phyloP scores from a whole-genome alignment of 2,888 invertebrate genomes.

The Ormyrus labotus region DNA sequence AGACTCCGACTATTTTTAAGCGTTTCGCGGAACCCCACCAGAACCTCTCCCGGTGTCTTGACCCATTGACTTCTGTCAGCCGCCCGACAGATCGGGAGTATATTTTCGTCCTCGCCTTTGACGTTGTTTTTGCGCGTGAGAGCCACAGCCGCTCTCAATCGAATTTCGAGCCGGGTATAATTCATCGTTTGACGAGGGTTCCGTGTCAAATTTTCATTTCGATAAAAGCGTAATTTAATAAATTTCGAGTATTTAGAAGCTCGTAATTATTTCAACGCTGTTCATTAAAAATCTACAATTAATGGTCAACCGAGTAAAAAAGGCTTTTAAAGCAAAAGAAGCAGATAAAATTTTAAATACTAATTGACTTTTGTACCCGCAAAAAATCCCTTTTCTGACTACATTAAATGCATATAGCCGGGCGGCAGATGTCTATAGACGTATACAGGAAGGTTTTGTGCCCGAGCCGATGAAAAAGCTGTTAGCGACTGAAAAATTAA shows the following conservation, averaged over 20 bases:
- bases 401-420: background rate
- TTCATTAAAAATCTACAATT: no score
- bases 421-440: background rate
- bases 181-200: no score
- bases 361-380: background rate
- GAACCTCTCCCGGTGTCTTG: constrained; percentile 25
- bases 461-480: constrained; percentile 50
- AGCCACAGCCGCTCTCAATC: no score
- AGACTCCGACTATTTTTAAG: constrained; percentile 32
- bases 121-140: no score
- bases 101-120: constrained; percentile 24
- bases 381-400: background rate
- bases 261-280: no score
- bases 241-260: no score
- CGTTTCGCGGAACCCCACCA: constrained; percentile 4
- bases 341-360: constrained; percentile 12
- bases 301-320: no score
- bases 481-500: constrained; percentile 58
- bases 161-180: no score
- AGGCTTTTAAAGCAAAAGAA: background rate
- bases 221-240: no score
- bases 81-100: background rate
- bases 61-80: constrained; percentile 43
- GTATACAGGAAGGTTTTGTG: background rate
- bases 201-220: no score